Conservation (phyloP, 1,140 invertebrate species). For the Dermatophagoides farinae region DNA sequence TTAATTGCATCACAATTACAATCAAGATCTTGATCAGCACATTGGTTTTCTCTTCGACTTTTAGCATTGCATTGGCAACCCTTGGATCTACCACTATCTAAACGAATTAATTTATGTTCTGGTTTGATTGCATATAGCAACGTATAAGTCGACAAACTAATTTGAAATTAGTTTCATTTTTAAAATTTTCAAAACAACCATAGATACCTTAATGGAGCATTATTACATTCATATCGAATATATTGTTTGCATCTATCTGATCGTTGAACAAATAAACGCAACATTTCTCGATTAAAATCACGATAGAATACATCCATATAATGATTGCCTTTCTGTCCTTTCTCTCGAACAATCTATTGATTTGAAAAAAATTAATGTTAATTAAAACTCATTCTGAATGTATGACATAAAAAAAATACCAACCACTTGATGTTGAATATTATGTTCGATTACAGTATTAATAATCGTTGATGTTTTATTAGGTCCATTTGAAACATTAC, state of each 20-base stretch:
- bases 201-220: slow-evolving; percentile 44
- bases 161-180: neutral
- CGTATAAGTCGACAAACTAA: slow-evolving; percentile 56
- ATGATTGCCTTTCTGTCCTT: slow-evolving; percentile 44
- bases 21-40: slow-evolving; percentile 49
- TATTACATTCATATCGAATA: slow-evolving; percentile 73
- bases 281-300: slow-evolving; percentile 68
- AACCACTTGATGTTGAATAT: slow-evolving; percentile 60
- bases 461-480: slow-evolving; percentile 36
- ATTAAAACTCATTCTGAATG: too few species aligned
- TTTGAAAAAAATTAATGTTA: neutral
- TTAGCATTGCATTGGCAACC: slow-evolving; percentile 15
- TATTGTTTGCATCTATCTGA: slow-evolving; percentile 71
- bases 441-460: slow-evolving; percentile 75
- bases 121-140: slow-evolving; percentile 65
- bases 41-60: slow-evolving; percentile 45
- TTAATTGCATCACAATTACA: slow-evolving; percentile 68
- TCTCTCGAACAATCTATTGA: slow-evolving; percentile 48
- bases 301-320: slow-evolving; percentile 63
- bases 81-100: slow-evolving; percentile 15
- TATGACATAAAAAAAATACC: slow-evolving; percentile 8
- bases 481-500: slow-evolving; percentile 42
- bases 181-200: neutral
- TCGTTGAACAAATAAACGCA: slow-evolving; percentile 65
- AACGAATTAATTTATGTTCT: slow-evolving; percentile 25